Percentiles rank a stretch among this genome's conserved stretches.
Conservation (phyloP, 92 coral and sea anemone species). For the Parazoanthus atlanticus region DNA sequence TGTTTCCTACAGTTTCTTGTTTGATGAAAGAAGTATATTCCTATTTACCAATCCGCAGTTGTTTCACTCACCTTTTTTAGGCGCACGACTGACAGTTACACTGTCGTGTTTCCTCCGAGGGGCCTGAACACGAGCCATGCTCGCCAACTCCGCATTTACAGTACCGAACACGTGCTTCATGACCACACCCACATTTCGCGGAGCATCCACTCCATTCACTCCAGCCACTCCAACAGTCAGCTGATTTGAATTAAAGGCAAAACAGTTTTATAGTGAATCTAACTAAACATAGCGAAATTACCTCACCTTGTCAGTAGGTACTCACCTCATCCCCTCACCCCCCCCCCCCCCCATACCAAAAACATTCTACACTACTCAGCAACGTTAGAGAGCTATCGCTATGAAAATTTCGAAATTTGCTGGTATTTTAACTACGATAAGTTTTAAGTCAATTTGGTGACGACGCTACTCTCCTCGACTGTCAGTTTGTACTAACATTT, state of each 20-base stretch:
- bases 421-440: too few species aligned
- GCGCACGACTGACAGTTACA: conserved; percentile 35
- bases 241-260: not conserved
- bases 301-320: not conserved
- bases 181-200: conserved; percentile 34
- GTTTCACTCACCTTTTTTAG: not conserved
- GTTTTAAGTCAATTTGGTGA: too few species aligned
- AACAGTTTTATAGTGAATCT: not conserved
- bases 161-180: conserved; percentile 35
- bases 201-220: conserved; percentile 37
- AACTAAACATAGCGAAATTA: not conserved
- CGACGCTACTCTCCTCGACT: too few species aligned
- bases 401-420: too few species aligned
- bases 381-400: too few species aligned
- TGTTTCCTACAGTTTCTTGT: too few species aligned
- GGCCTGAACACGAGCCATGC: conserved; percentile 38
- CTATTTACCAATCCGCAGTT: too few species aligned
- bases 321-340: too few species aligned
- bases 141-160: conserved; percentile 37
- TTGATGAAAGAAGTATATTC: too few species aligned
- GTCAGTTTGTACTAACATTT: too few species aligned
- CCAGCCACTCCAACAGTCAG: conserved; percentile 40
- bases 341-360: too few species aligned
- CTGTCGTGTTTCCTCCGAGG: conserved; percentile 30
- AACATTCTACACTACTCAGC: too few species aligned